Base-by-base conservation (phyloP, 2,113 vertebrate species). In the Acrocephalus arundinaceus region DNA sequence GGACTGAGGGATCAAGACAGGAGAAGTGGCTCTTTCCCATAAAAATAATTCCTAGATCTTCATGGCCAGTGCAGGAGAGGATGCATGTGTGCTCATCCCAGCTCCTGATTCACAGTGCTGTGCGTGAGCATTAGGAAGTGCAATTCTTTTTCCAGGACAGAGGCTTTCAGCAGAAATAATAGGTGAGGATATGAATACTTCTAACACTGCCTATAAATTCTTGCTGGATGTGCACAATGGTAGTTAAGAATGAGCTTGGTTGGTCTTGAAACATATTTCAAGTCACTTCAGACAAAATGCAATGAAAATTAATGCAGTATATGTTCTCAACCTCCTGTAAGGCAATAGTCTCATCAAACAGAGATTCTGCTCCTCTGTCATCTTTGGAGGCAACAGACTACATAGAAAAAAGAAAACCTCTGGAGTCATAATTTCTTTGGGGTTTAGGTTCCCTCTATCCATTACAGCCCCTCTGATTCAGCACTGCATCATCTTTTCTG, bases 201-300 rank as follows among this genome's bases (percentile, higher is more conserved):
- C 27, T 39, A 87, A 70, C 55, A 30, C 11, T 68, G 82, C 48
- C 85, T 65, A 88, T 86, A 95, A 95, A 96, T 96, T 80, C 72
- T 54, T 67, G 30, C 22, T 87, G 46, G 88, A 76, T 63, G 72
- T 51, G 48, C 46, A 66, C 51, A 78, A 20, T 52, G 48, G 75
- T 68, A 68, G 73, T 78, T 78, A 72, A 87, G 73, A 89, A 92
- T 15, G 83, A 75, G 52, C n/a, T 89, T 68, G 57, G 35, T 28
- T 92, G 57, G 85, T 68, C 80, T 51, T 81, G 70, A 85, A 93
- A 65, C 11, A 10, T 62, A 88, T 90, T 95, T 94, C 75, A 90
- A 87, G 54, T 87, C 1, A 2, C 52, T 94, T 86, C 75, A 57
- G 88, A 74, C 35, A 71, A 88, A 89, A 75, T 52, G 24, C 61